phyloP scores from a whole-genome alignment of 1,140 invertebrate genomes.

The Catajapyx aquilonaris region DNA sequence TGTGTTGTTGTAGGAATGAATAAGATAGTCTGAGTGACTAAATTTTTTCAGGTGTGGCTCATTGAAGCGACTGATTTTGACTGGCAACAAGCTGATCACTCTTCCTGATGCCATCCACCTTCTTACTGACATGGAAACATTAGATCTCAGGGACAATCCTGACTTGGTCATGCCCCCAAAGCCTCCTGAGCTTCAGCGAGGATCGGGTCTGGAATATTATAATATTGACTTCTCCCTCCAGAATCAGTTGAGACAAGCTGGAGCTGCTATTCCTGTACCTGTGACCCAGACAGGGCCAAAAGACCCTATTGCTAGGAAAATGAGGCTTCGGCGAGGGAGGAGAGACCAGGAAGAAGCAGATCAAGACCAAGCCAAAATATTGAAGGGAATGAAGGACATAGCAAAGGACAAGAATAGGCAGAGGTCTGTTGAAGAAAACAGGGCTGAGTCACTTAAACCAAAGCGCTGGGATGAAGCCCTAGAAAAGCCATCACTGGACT shows the following conservation, averaged over 20 bases:
- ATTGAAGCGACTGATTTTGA: conserved; percentile 82
- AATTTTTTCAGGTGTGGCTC: conserved; percentile 62
- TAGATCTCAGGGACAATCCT: conserved; percentile 84
- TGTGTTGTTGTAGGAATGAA: conserved; percentile 5
- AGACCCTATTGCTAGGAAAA: conserved; percentile 84
- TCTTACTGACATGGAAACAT: conserved; percentile 65
- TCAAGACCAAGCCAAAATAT: conserved; percentile 81
- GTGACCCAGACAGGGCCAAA: conserved; percentile 34
- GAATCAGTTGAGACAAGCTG: conserved; percentile 78
- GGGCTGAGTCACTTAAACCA: conserved; percentile 48
- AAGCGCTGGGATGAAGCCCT: conserved; percentile 83
- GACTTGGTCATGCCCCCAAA: conserved; percentile 96
- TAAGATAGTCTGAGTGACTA: not conserved
- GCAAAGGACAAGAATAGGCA: conserved; percentile 68
- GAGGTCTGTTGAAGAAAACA: conserved; percentile 32
- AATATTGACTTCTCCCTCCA: conserved; percentile 98
- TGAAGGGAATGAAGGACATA: conserved; percentile 94
- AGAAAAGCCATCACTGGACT: conserved; percentile 91
- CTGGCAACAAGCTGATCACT: conserved; percentile 83
- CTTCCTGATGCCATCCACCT: conserved; percentile 94
- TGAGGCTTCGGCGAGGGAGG: conserved; percentile 51
- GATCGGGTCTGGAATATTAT: conserved; percentile 81
- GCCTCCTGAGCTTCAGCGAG: conserved; percentile 42
- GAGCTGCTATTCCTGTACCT: conserved; percentile 59
- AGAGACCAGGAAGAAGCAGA: conserved; percentile 57